Percentiles rank a stretch among this genome's conserved stretches.
Conservation (phyloP, 2,797 vertebrate species). For the Peromyscus attwateri region DNA sequence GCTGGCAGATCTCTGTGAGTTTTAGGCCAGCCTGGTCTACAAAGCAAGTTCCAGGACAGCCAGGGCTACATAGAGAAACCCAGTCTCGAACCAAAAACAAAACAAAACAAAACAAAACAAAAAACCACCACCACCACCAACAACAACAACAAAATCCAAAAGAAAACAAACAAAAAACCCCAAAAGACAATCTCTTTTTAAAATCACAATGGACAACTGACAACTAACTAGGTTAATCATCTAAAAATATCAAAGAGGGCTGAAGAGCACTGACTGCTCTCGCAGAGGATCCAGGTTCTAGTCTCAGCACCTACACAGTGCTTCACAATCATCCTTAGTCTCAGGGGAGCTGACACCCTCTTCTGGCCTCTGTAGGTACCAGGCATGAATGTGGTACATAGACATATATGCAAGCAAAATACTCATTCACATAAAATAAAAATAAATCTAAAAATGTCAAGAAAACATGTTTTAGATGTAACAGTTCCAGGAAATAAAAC, state of each 20-base stretch:
- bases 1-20: neutral
- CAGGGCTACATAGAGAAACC: neutral
- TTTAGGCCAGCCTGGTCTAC: neutral
- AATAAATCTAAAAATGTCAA: neutral
- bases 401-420: neutral
- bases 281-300: neutral
- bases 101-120: neutral
- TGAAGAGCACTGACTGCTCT: neutral
- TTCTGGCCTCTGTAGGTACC: neutral
- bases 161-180: neutral
- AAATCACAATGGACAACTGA: constrained; percentile 22
- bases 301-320: neutral
- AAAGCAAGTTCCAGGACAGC: neutral
- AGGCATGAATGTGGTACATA: neutral
- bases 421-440: neutral
- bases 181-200: neutral
- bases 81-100: neutral
- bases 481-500: neutral
- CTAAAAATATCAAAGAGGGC: constrained; percentile 35
- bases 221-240: neutral
- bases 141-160: neutral
- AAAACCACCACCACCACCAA: neutral
- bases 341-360: neutral
- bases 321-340: neutral
- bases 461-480: constrained; percentile 16